Percentiles rank a stretch among this genome's conserved stretches.
Evolutionary conservation across 2,113 vertebrate genomes (phyloP).

Genomic region (Leucoraja erinaceus): DNA sequence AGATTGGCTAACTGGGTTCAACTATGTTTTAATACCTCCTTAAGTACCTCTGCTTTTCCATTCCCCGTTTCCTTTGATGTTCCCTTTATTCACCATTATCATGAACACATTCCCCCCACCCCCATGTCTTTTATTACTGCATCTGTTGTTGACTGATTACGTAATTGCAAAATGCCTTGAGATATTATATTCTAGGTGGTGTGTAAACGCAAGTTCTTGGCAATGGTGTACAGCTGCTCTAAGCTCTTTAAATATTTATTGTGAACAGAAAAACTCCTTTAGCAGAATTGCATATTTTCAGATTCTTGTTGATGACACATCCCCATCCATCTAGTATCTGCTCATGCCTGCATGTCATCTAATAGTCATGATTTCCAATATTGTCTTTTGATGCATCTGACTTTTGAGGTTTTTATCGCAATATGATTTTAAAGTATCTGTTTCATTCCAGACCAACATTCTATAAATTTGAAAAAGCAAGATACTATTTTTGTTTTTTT

Average conservation of each 20-base stretch:
- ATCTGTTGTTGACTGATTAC: neutral
- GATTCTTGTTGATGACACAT: neutral
- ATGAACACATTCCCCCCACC: neutral
- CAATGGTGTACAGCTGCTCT: neutral
- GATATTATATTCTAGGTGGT: no score
- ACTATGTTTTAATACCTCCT: neutral
- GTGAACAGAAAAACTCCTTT: neutral
- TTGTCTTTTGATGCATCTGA: neutral
- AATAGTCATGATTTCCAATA: neutral
- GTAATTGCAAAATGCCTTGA: neutral
- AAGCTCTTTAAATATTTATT: neutral
- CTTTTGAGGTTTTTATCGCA: neutral
- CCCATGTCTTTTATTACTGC: neutral
- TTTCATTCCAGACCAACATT: conserved; percentile 1
- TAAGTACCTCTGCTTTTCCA: neutral
- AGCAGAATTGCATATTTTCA: neutral
- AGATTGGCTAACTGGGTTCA: neutral
- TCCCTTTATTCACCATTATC: neutral
- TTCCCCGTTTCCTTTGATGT: neutral
- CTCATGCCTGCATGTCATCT: neutral
- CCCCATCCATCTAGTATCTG: neutral
- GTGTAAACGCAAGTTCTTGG: neutral
- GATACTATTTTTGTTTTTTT: no score
- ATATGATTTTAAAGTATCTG: neutral
- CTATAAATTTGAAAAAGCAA: neutral